Percentiles rank a stretch among this genome's conserved stretches.
Evolutionary conservation across 2,113 vertebrate species (phyloP).

Genomic region (Phaethornis superciliosus): DNA sequence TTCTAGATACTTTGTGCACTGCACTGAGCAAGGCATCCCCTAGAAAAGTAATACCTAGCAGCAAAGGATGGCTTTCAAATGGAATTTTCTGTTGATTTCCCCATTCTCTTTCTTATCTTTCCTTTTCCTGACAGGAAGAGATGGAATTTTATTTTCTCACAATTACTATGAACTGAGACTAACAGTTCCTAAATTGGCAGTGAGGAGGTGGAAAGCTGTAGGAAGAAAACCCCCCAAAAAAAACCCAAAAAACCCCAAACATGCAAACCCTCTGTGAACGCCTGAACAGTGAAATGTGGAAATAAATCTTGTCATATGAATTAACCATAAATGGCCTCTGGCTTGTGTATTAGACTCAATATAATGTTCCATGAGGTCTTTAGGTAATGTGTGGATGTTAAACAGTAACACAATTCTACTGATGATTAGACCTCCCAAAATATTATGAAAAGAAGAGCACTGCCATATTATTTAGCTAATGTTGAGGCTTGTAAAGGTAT

Average conservation of each 20-base stretch:
- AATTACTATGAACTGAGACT: conserved; percentile 56
- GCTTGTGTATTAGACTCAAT: neutral
- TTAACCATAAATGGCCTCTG: neutral
- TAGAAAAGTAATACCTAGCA: conserved; percentile 17
- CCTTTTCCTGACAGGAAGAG: conserved; percentile 39
- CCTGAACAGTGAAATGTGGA: conserved; percentile 29
- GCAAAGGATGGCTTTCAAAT: conserved; percentile 47
- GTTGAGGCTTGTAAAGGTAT: neutral
- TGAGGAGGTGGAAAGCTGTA: conserved; percentile 59
- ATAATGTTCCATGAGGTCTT: neutral
- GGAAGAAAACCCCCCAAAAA: neutral
- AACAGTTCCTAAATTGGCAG: conserved; percentile 62
- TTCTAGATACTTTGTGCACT: neutral
- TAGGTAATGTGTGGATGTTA: neutral
- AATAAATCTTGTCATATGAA: conserved; percentile 9
- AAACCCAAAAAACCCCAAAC: neutral
- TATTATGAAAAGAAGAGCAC: neutral
- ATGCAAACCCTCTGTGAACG: conserved; percentile 2
- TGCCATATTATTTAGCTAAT: neutral
- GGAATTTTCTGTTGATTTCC: conserved; percentile 56
- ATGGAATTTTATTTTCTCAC: conserved; percentile 63
- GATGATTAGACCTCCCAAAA: neutral
- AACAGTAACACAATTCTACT: neutral
- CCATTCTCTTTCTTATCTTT: conserved; percentile 13
- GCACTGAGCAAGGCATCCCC: neutral